Evolutionary conservation across 2,888 invertebrate species (phyloP), one percentile per base, ranked within the genome.

Genomic region (Tetragonula carbonaria): DNA sequence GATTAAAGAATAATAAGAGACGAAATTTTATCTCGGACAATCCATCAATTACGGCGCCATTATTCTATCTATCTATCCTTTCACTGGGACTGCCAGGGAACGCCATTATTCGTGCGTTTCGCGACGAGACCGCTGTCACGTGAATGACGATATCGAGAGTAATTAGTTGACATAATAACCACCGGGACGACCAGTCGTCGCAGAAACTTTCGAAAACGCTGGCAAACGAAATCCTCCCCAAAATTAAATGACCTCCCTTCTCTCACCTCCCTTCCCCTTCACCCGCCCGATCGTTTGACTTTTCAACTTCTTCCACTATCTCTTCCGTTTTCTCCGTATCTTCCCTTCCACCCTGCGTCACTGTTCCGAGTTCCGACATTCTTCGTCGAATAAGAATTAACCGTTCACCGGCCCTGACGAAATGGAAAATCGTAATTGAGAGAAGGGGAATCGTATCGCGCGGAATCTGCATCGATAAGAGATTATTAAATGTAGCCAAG

Each of bases 131-230:
- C 23, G 16, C 62, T 45, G 62, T 23, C n/a, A 14, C 45, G 45
- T 1, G 45, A 45, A 8, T 28, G 65, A 78, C 53, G 57, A 55
- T 51, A 66, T 66, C 50, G 66, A 66, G 70, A 28, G 55, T 73
- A 70, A 85, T 85, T 80, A 80, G 80, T 80, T 74, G 71, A 78
- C 77, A 73, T 78, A 65, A 84, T 85, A 84, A 80, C 59, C 21
- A 51, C 57, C 57, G 62, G 59, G 33, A 13, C 2, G 45, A 71
- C 62, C 55, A n/a, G 62, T 84, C 78, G 72, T 21, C 8, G 45
- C 45, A 8, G 11, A 74, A 80, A 85, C 80, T 80, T 80, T 76
- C 72, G 11, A 45, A 75, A 78, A 74, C 67, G 28, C 80, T 38
- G 67, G 59, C 66, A 63, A 67, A 76, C 57, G 85, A 59, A 76